Conservation (phyloP, 1,140 invertebrate genomes). For the Subanguina moxae region DNA sequence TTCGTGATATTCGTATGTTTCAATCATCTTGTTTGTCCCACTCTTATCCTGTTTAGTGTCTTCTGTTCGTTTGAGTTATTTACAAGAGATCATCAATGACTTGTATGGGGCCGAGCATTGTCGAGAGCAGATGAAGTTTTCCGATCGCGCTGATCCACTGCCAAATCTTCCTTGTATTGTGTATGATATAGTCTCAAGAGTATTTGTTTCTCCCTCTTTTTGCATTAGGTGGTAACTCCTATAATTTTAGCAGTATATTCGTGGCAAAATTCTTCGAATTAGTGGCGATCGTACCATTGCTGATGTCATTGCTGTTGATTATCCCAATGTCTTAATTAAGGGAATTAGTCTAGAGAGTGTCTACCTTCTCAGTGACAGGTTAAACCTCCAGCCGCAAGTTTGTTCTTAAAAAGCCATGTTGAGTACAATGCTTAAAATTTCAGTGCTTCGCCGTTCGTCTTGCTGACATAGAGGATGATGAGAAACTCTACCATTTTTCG, state of each 20-base stretch:
- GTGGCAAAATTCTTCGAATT: background rate
- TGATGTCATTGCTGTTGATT: background rate
- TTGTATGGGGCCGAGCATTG: background rate
- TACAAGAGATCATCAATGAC: conserved; percentile 5
- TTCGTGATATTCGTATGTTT: too few species aligned
- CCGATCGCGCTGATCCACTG: too few species aligned
- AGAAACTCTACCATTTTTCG: too few species aligned
- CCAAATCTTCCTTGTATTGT: too few species aligned
- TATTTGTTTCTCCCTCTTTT: too few species aligned
- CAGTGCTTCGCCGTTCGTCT: too few species aligned
- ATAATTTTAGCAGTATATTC: background rate
- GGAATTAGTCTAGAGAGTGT: background rate
- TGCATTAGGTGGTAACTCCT: too few species aligned
- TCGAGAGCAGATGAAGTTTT: background rate
- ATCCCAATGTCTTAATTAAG: background rate
- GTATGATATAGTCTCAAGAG: too few species aligned
- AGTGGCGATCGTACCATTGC: conserved; percentile 2
- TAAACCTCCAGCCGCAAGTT: background rate
- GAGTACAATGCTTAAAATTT: too few species aligned
- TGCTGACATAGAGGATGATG: too few species aligned
- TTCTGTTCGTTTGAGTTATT: background rate
- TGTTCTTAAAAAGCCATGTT: too few species aligned
- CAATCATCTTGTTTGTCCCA: background rate
- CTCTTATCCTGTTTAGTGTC: background rate
- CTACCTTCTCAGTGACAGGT: background rate